phyloP scores from a whole-genome alignment of 2,888 invertebrate species.

The Acheta domesticus region DNA sequence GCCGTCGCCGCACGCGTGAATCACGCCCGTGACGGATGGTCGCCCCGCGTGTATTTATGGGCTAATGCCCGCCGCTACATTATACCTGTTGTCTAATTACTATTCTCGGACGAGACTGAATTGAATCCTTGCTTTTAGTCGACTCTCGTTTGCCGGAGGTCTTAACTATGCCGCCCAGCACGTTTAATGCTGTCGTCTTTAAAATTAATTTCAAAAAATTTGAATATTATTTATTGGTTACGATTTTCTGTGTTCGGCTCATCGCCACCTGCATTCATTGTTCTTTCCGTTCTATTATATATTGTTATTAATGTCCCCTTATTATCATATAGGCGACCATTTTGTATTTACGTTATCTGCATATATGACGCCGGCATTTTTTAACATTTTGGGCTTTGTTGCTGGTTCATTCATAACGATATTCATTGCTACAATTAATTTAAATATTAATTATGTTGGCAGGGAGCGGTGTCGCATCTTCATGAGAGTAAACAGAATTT shows the following conservation, averaged over 20 bases:
- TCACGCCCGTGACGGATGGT: background rate
- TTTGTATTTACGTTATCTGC: background rate
- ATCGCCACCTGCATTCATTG: background rate
- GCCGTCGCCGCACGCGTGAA: slow-evolving; percentile 18
- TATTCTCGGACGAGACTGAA: background rate
- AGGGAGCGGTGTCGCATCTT: background rate
- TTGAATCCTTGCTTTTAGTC: background rate
- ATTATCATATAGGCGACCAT: background rate
- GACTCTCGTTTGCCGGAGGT: slow-evolving; percentile 9
- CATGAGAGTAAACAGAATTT: too few species aligned
- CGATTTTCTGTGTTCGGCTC: background rate
- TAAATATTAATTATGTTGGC: background rate
- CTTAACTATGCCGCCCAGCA: background rate
- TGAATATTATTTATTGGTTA: background rate
- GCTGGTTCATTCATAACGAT: background rate
- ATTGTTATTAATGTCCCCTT: background rate
- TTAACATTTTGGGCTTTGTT: background rate
- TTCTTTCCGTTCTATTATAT: background rate
- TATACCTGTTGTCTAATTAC: slow-evolving; percentile 18
- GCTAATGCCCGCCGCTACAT: background rate
- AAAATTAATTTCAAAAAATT: background rate
- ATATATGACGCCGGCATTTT: background rate
- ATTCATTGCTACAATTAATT: background rate
- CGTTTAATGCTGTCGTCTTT: background rate
- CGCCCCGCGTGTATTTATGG: background rate